Evolutionary conservation across 2,113 vertebrate species (phyloP).

Genomic region (Siniperca chuatsi): DNA sequence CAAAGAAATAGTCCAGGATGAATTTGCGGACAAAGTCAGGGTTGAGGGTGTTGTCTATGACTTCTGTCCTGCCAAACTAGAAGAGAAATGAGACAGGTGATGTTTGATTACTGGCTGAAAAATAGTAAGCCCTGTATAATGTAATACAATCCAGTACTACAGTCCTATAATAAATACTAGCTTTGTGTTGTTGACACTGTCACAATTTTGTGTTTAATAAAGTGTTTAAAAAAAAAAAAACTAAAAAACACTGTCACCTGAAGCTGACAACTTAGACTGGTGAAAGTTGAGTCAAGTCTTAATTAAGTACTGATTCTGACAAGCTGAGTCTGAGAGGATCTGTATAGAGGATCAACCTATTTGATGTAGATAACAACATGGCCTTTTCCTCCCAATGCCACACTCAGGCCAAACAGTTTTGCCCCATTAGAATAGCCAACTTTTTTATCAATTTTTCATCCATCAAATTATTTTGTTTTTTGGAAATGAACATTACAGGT

Average conservation of each 20-base stretch:
- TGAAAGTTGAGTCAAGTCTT: not conserved
- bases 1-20: conserved; percentile 98
- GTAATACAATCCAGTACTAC: not conserved
- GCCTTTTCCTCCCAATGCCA: not conserved
- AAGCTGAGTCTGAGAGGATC: not conserved
- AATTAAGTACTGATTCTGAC: not conserved
- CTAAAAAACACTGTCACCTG: not conserved
- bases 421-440: too few species aligned
- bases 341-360: not conserved
- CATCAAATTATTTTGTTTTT: not conserved
- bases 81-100: not conserved
- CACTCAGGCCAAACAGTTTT: not conserved
- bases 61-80: conserved; percentile 96
- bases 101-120: not conserved
- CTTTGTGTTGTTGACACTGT: not conserved
- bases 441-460: not conserved
- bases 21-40: conserved; percentile 99
- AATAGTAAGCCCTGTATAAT: not conserved
- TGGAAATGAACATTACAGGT: not conserved
- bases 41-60: conserved; percentile 98
- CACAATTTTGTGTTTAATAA: too few species aligned
- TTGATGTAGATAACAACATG: too few species aligned
- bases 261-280: not conserved
- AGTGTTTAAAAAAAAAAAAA: too few species aligned
- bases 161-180: not conserved